Percentiles rank a stretch among this genome's conserved stretches.
Conservation (phyloP, 2,113 vertebrate genomes). For the Polypterus bichir region DNA sequence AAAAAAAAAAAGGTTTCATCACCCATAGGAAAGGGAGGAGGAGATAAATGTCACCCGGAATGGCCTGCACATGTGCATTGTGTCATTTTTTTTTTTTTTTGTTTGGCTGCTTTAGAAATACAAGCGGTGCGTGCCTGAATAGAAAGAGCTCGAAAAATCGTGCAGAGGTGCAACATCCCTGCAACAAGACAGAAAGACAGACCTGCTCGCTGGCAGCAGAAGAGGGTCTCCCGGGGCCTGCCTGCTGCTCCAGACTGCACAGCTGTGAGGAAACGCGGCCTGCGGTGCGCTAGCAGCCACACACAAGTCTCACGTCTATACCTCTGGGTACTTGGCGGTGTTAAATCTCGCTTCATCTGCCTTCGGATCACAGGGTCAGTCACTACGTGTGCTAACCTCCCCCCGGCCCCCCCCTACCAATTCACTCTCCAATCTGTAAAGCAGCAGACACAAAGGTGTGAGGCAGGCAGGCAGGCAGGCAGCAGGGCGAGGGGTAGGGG, state of each 20-base stretch:
- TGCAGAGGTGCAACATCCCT: too few relatives aligned
- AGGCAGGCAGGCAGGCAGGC: neutral
- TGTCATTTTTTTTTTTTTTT: too few relatives aligned
- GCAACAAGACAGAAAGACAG: too few relatives aligned
- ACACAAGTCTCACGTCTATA: neutral
- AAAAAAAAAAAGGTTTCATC: too few relatives aligned
- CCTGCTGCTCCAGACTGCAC: neutral
- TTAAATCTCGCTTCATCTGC: neutral
- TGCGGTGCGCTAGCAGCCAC: neutral
- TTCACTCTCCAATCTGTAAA: neutral
- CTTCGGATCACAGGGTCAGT: neutral
- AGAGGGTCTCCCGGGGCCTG: neutral
- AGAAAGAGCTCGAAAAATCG: too few relatives aligned
- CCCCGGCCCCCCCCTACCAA: neutral
- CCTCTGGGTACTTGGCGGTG: neutral
- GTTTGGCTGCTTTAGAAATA: too few relatives aligned
- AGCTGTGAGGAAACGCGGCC: neutral
- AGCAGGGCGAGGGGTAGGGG: too few relatives aligned
- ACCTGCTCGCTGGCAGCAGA: too few relatives aligned
- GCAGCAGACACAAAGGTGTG: neutral
- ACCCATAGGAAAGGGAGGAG: too few relatives aligned
- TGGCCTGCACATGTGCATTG: too few relatives aligned
- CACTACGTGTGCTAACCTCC: neutral
- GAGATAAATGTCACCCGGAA: too few relatives aligned
- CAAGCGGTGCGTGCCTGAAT: too few relatives aligned